Conservation (phyloP, 2,888 invertebrate genomes). For the Crepidodera aurea region DNA sequence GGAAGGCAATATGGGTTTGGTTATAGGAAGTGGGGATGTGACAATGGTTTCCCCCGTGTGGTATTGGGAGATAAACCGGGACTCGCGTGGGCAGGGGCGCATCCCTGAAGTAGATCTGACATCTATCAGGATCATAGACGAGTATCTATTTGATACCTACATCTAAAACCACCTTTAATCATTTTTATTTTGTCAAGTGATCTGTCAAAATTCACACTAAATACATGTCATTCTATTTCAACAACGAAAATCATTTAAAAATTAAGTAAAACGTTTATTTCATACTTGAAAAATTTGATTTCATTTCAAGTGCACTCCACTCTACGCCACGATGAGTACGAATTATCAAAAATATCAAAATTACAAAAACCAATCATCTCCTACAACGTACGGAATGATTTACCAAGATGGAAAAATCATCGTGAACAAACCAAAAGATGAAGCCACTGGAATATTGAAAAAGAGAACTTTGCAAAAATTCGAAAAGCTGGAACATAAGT, state of each 20-base stretch:
- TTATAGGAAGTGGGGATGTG: too few species aligned
- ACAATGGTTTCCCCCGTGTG: too few species aligned
- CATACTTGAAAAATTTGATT: not conserved
- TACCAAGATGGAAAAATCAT: not conserved
- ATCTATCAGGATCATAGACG: too few species aligned
- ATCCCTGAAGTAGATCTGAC: too few species aligned
- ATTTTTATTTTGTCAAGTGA: too few species aligned
- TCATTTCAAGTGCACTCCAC: too few species aligned
- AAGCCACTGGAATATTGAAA: not conserved
- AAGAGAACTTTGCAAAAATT: not conserved
- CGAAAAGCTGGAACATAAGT: not conserved
- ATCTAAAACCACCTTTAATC: too few species aligned
- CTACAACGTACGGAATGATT: not conserved
- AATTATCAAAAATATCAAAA: not conserved
- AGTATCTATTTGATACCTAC: too few species aligned
- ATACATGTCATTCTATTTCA: not conserved
- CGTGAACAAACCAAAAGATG: not conserved
- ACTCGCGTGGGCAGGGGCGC: too few species aligned
- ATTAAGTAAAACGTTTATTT: not conserved
- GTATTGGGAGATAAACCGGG: too few species aligned
- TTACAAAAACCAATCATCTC: not conserved
- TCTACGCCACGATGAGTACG: not conserved
- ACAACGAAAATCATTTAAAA: not conserved
- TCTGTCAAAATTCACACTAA: slow-evolving; percentile 5
- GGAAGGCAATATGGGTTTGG: too few species aligned